Evolutionary conservation across 2,888 invertebrate genomes (phyloP).

Genomic region (Sinohyriopsis cumingii): DNA sequence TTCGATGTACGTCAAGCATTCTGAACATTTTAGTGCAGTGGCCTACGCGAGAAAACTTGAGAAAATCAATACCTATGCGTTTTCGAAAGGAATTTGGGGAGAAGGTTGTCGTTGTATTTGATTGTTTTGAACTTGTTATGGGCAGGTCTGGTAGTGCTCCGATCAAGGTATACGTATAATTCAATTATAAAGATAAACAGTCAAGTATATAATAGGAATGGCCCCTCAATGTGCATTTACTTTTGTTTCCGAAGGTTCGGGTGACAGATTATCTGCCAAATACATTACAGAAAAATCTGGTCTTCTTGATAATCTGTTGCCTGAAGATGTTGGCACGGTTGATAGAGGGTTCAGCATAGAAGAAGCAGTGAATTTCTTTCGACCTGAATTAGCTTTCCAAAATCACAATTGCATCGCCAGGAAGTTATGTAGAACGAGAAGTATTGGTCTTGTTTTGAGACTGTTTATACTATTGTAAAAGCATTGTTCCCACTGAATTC

Average conservation of each 20-base stretch:
- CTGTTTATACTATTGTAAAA: slow-evolving; percentile 16
- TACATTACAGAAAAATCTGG: too few relatives aligned
- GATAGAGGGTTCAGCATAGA: too few relatives aligned
- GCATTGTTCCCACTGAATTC: slow-evolving; percentile 12
- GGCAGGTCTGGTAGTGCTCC: slow-evolving; percentile 9
- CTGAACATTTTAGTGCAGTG: slow-evolving; percentile 17
- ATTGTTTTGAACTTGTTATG: slow-evolving; percentile 19
- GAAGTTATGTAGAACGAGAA: too few relatives aligned
- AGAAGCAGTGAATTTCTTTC: too few relatives aligned
- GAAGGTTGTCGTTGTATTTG: slow-evolving; percentile 17
- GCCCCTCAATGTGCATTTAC: too few relatives aligned
- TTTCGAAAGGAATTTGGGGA: slow-evolving; percentile 24
- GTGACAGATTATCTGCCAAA: too few relatives aligned
- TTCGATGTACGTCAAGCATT: slow-evolving; percentile 14
- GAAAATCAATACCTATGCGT: slow-evolving; percentile 20
- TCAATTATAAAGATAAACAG: slow-evolving; percentile 25
- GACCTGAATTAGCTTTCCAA: too few relatives aligned
- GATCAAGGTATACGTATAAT: slow-evolving; percentile 16
- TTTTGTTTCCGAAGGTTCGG: too few relatives aligned
- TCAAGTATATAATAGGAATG: slow-evolving; percentile 29
- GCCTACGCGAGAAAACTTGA: slow-evolving; percentile 16
- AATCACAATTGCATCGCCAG: too few relatives aligned
- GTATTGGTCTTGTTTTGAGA: too few relatives aligned
- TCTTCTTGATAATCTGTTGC: too few relatives aligned
- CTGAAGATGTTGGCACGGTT: too few relatives aligned